These are phyloP conservation scores for Drosophila navojoa DNA, from an alignment of 1,140 invertebrate species.

Conservation along the genomic window DNA sequence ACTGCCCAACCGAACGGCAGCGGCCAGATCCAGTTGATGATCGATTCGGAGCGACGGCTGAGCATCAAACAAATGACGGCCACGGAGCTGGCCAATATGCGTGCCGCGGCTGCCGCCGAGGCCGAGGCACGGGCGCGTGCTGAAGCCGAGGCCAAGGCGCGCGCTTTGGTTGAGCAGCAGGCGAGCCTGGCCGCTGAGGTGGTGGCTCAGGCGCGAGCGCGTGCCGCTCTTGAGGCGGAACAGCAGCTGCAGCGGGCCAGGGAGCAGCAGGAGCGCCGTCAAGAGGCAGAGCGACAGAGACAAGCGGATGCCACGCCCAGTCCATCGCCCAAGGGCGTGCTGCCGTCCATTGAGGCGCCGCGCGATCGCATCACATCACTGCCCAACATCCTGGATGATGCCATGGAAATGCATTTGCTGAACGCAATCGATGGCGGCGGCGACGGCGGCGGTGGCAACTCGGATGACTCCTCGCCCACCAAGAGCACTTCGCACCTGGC, in stretches of 20 bases:
- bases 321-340: constrained; percentile 7
- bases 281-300: constrained; percentile 14
- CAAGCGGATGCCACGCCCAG: neutral
- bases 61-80: constrained; percentile 82
- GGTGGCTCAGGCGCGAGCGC: constrained; percentile 33
- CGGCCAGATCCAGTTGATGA: constrained; percentile 55
- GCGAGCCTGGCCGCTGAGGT: constrained; percentile 39
- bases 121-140: constrained; percentile 41
- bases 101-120: constrained; percentile 69
- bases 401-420: constrained; percentile 53
- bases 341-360: constrained; percentile 25
- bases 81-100: constrained; percentile 63
- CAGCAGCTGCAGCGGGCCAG: constrained; percentile 7
- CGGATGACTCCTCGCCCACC: constrained; percentile 46
- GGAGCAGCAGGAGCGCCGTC: neutral
- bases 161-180: constrained; percentile 52
- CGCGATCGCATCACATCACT: constrained; percentile 50
- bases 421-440: constrained; percentile 22
- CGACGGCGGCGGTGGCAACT: neutral
- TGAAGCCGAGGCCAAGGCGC: constrained; percentile 51
- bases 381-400: constrained; percentile 54
- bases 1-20: constrained; percentile 39
- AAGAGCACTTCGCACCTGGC: constrained; percentile 56
- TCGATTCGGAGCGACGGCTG: constrained; percentile 67
- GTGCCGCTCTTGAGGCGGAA: constrained; percentile 11